Base-by-base conservation (phyloP, 1,140 invertebrate genomes). In the Hylaeus anthracinus region DNA sequence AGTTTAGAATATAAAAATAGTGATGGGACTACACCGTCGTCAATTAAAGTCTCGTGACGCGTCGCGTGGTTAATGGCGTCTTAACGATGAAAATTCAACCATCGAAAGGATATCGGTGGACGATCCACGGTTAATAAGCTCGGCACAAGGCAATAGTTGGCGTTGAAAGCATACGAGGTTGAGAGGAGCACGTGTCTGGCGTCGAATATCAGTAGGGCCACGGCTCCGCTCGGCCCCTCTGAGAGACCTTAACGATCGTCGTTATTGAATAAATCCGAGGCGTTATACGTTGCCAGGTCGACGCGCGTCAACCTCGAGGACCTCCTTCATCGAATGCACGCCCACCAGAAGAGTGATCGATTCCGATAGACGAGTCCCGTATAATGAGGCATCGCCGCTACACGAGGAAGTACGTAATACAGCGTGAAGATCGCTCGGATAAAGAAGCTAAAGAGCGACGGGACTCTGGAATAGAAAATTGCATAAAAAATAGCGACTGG, bases 181-280 rank as follows among this genome's bases (percentile, higher is more conserved):
- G 53, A 41, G 56, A 37, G 61, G 56, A 92, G 92, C 92, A 93
- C 92, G 92, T 93, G 92, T 91, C 90, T 87, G 88, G 92, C 88
- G 89, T 93, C 92, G 88, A 86, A 91, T 93, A 90, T 92, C 92
- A 87, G 85, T 90, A 83, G 80, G 85, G 85, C 86, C 77, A 63
- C 83, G 88, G 76, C 55, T 81, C 26, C 37, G 60, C 60, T 10
- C 81, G 66, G 72, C 83, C 76, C 64, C 83, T 77, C 76, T 70
- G 65, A 55, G 61, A 55, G 64, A 63, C 65, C 87, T 90, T 93
- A 92, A 93, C 91, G 91, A 92, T 92, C 90, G 81, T 90, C 89
- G 88, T 92, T 92, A 92, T 92, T 92, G 92, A 92, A 92, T 92
- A 91, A 87, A 87, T 92, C 90, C 86, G 89, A 89, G 82, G 84